Evolutionary conservation across 2,888 invertebrate genomes (phyloP).

Genomic region (Cloeon dipterum): DNA sequence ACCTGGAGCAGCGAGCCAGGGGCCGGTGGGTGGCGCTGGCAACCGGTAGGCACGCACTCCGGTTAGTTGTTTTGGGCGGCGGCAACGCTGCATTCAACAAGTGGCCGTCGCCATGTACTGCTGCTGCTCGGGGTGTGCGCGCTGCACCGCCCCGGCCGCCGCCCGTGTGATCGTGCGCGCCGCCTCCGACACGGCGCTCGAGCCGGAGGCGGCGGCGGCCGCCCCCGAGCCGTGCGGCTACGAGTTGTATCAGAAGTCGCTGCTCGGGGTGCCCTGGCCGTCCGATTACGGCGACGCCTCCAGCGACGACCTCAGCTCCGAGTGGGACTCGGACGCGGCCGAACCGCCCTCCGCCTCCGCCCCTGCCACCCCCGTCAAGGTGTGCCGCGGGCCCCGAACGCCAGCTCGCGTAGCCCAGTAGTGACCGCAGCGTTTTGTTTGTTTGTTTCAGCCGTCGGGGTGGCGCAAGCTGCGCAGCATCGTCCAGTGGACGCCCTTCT

Average conservation of each 20-base stretch:
- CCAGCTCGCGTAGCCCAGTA: too few relatives aligned
- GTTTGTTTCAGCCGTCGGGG: conserved; percentile 55
- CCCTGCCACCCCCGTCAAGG: conserved; percentile 10
- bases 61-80: too few relatives aligned
- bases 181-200: conserved; percentile 17
- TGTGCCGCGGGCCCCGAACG: conserved; percentile 4
- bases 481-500: conserved; percentile 91
- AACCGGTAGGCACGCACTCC: too few relatives aligned
- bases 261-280: conserved; percentile 50
- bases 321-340: conserved; percentile 70
- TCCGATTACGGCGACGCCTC: conserved; percentile 75
- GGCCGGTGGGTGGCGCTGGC: too few relatives aligned
- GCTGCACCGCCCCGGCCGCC: too few relatives aligned
- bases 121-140: too few relatives aligned
- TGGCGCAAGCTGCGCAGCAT: conserved; percentile 87
- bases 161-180: conserved; percentile 15
- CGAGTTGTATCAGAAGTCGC: conserved; percentile 53
- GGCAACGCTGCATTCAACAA: too few relatives aligned
- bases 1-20: too few relatives aligned
- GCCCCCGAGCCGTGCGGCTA: conserved; percentile 27
- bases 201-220: conserved; percentile 17
- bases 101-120: too few relatives aligned
- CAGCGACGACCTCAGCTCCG: conserved; percentile 74
- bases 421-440: too few relatives aligned
- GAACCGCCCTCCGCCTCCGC: conserved; percentile 18